Evolutionary conservation across 2,888 invertebrate species (phyloP), one percentile per base, ranked within the genome.

Genomic region (Nasonovia ribisnigri): DNA sequence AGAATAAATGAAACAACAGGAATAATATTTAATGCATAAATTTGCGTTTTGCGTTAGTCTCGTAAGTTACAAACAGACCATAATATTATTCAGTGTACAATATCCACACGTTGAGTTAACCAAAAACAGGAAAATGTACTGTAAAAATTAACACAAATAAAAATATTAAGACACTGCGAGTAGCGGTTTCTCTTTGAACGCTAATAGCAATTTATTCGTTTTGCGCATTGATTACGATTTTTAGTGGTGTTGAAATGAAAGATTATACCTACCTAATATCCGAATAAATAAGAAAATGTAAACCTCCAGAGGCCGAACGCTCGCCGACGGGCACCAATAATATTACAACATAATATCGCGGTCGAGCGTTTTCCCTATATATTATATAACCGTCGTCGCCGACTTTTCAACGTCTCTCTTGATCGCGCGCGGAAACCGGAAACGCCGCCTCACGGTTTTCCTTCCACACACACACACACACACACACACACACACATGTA

Each of bases 381-480:
- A 67, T 36, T 84, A 42, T 57, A 57, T 57, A 8, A 20, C 43
- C 89, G 43, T 26, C 26, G 54, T 88, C 88, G 88, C 54, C 57
- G 60, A 89, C 88, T 57, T 89, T 57, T 89, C 57, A 36, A 60
- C 60, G 43, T 46, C 46, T 60, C 20, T n/a, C 67, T 60, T 29
- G 60, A 36, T 26, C 46, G 24, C 43, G 3, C 90, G 60, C 91
- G 54, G 90, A 90, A 91, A 91, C 91, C 84, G 91, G 91, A 91
- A 91, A 91, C 84, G 43, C 54, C 54, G 91, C 48, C 42, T 20
- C n/a, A 26, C 42, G 54, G 84, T 51, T 29, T 91, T 51, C 77
- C 46, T 77, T 90, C 24, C 42, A 48, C 67, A 16, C 42, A 24
- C 87, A 43, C n/a, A n/a, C 29, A 57, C 92, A 57, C 42, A n/a